Evolutionary conservation across 2,888 invertebrate genomes (phyloP).

Genomic region (Drosophila fulvimacula): DNA sequence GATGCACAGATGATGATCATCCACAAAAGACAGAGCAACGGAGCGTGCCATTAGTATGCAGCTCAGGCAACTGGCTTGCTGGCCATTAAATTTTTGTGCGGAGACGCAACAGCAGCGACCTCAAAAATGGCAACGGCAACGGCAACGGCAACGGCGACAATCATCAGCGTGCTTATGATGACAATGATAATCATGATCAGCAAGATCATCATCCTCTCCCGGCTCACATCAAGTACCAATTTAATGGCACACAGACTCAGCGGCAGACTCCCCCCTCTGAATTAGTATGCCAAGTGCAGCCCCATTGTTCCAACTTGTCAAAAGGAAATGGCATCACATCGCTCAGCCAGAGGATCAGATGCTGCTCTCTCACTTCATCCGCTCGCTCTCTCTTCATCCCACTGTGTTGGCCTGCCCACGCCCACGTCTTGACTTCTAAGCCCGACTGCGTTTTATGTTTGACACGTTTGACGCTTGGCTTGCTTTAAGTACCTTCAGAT

Average conservation of each 20-base stretch:
- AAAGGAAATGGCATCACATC: constrained; percentile 52
- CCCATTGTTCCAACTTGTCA: constrained; percentile 27
- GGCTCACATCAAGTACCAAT: constrained; percentile 79
- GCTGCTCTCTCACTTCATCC: constrained; percentile 24
- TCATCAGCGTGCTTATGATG: constrained; percentile 19
- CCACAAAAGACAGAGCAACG: constrained; percentile 18
- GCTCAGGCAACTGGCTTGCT: constrained; percentile 43
- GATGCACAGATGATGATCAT: constrained; percentile 70
- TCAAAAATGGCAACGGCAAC: constrained; percentile 68
- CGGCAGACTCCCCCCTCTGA: constrained; percentile 9
- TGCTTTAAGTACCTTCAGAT: constrained; percentile 45
- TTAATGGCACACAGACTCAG: constrained; percentile 75
- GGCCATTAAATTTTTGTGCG: constrained; percentile 72
- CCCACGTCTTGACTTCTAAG: constrained; percentile 39
- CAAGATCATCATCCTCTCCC: constrained; percentile 31
- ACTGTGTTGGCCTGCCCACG: constrained; percentile 11
- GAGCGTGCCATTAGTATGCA: constrained; percentile 67
- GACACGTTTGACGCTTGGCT: constrained; percentile 57
- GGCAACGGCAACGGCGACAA: constrained; percentile 33
- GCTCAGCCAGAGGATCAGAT: constrained; percentile 40
- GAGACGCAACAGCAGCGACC: constrained; percentile 63
- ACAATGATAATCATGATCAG: constrained; percentile 27
- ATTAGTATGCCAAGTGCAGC: constrained; percentile 67
- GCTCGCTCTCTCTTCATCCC: not conserved
- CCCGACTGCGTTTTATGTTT: constrained; percentile 47